Percentiles rank a stretch among this genome's conserved stretches.
phyloP scores from a whole-genome alignment of 2,888 invertebrate species.

The Ophioninae sp. region DNA sequence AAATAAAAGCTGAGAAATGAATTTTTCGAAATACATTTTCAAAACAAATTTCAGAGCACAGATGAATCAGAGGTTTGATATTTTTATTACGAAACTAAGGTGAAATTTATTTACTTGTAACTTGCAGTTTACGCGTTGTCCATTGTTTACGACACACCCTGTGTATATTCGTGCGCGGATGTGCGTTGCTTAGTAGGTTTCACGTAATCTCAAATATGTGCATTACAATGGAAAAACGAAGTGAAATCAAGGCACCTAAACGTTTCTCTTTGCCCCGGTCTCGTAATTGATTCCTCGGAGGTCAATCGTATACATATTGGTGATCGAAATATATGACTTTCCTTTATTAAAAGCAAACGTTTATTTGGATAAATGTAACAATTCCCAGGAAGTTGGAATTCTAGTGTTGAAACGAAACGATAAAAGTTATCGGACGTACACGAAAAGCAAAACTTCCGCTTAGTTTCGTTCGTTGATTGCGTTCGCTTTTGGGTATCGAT shows the following conservation, averaged over 20 bases:
- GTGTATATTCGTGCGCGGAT: neutral
- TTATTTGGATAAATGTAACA: neutral
- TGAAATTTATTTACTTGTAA: too few species aligned
- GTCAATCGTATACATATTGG: neutral
- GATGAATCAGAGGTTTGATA: too few species aligned
- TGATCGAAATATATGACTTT: neutral
- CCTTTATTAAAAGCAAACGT: neutral
- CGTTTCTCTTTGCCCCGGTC: conserved; percentile 5
- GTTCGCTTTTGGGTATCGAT: neutral
- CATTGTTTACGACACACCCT: neutral
- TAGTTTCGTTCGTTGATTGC: neutral
- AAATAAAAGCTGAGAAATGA: too few species aligned
- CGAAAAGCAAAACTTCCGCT: neutral
- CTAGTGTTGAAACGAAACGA: neutral
- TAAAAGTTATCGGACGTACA: neutral
- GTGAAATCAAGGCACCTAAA: conserved; percentile 19
- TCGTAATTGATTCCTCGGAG: neutral
- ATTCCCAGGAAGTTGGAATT: neutral
- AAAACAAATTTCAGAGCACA: too few species aligned
- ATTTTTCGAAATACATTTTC: too few species aligned
- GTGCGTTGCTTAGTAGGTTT: neutral
- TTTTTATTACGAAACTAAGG: too few species aligned
- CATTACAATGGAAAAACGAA: conserved; percentile 35
- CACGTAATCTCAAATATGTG: conserved; percentile 1
- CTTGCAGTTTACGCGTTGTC: too few species aligned